Conservation (phyloP, 2,888 invertebrate species). For the Dryobota labecula region DNA sequence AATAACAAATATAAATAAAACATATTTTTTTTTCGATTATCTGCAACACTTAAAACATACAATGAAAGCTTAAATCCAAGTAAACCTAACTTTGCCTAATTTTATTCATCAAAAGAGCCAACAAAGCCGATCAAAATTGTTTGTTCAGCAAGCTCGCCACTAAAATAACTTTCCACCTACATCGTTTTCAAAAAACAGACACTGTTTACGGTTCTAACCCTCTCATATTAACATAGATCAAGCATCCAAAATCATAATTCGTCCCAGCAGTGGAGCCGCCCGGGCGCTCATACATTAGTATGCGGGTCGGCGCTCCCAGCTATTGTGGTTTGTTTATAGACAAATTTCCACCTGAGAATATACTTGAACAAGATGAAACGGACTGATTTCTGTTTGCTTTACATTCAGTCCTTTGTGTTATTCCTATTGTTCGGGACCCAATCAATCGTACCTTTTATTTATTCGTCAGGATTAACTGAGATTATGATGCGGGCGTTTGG, state of each 20-base stretch:
- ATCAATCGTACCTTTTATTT: conserved; percentile 67
- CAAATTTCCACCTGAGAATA: conserved; percentile 79
- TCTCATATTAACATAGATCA: conserved; percentile 56
- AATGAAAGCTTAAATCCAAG: neutral
- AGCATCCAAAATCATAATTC: conserved; percentile 55
- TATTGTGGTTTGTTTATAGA: conserved; percentile 81
- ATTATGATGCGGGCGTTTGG: conserved; percentile 48
- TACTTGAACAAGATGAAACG: conserved; percentile 69
- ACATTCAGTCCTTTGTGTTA: conserved; percentile 61
- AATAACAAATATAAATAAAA: neutral
- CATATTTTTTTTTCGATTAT: neutral
- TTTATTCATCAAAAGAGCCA: conserved; percentile 24
- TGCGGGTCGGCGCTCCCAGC: conserved; percentile 72
- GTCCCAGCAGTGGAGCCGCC: conserved; percentile 61
- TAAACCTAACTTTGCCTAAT: neutral
- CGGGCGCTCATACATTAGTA: conserved; percentile 74
- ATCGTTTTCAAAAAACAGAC: conserved; percentile 47
- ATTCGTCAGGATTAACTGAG: conserved; percentile 61
- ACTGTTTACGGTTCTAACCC: conserved; percentile 43
- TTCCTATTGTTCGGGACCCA: conserved; percentile 56
- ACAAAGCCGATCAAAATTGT: conserved; percentile 30
- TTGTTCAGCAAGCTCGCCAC: conserved; percentile 27
- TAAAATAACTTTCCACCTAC: conserved; percentile 36
- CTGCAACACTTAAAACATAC: neutral
- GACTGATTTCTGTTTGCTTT: conserved; percentile 75